A percentile compares a stretch with the other conserved stretches of the same genome.
Evolutionary conservation across 2,113 vertebrate species (phyloP).

Genomic region (Leptodactylus fuscus): DNA sequence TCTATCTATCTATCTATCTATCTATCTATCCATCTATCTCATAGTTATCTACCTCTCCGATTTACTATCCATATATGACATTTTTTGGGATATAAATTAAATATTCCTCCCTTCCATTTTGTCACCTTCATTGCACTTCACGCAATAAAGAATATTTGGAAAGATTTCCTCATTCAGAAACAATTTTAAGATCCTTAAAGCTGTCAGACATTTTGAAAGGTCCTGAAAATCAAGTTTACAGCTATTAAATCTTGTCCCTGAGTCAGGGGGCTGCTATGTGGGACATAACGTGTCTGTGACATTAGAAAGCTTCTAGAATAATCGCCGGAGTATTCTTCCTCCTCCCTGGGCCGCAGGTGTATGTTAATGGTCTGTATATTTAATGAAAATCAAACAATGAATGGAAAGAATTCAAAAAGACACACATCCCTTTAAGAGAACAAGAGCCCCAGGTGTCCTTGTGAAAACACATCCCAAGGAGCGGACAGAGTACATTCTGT

Average conservation of each 20-base stretch:
- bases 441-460: constrained; percentile 28
- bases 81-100: background rate
- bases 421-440: constrained; percentile 8
- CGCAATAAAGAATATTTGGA: constrained; percentile 32
- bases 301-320: background rate
- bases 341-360: constrained; percentile 25
- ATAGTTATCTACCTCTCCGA: too few relatives aligned
- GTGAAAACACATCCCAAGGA: background rate
- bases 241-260: constrained; percentile 46
- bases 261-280: constrained; percentile 33
- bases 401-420: constrained; percentile 46
- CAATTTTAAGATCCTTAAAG: constrained; percentile 7
- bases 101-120: background rate
- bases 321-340: background rate
- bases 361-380: constrained; percentile 36
- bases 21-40: too few relatives aligned
- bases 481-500: background rate
- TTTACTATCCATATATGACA: too few relatives aligned
- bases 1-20: too few relatives aligned
- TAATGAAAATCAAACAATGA: constrained; percentile 43
- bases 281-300: constrained; percentile 1
- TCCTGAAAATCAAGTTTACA: constrained; percentile 23
- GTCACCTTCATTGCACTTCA: background rate
- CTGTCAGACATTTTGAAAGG: constrained; percentile 30
- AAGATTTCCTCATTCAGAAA: constrained; percentile 37